Conservation (phyloP, 2,797 vertebrate species). For the Squalus acanthias region DNA sequence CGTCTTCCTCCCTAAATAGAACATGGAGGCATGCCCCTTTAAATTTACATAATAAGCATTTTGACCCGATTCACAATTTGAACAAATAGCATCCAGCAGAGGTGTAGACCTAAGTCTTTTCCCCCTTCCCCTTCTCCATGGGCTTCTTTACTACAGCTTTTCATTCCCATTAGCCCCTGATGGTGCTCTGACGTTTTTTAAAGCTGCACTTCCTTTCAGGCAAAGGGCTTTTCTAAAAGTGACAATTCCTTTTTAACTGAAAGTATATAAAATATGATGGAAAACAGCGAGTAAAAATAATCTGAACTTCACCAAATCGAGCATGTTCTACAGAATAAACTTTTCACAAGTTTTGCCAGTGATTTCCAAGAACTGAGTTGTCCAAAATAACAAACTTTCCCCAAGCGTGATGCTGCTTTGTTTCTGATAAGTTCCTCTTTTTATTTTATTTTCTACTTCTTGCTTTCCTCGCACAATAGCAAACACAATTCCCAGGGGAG, state of each 20-base stretch:
- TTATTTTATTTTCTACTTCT: background rate
- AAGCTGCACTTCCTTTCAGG: no score
- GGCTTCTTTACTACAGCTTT: background rate
- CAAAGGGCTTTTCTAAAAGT: background rate
- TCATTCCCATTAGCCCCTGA: background rate
- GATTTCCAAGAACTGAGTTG: background rate
- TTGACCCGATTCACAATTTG: background rate
- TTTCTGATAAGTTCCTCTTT: background rate
- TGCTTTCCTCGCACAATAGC: background rate
- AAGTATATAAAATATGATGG: background rate
- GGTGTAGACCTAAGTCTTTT: background rate
- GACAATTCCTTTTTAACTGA: background rate
- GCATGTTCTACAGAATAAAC: background rate
- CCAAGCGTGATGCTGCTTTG: background rate
- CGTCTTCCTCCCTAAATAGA: background rate
- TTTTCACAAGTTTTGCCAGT: background rate
- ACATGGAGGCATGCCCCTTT: background rate
- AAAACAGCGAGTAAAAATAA: background rate
- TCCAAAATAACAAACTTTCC: background rate
- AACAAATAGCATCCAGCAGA: background rate
- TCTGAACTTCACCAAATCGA: background rate
- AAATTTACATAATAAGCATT: background rate
- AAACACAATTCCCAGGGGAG: background rate
- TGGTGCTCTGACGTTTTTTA: background rate
- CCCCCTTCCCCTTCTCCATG: background rate